Evolutionary conservation across 2,888 invertebrate species (phyloP).

Genomic region (Corythucha ciliata): DNA sequence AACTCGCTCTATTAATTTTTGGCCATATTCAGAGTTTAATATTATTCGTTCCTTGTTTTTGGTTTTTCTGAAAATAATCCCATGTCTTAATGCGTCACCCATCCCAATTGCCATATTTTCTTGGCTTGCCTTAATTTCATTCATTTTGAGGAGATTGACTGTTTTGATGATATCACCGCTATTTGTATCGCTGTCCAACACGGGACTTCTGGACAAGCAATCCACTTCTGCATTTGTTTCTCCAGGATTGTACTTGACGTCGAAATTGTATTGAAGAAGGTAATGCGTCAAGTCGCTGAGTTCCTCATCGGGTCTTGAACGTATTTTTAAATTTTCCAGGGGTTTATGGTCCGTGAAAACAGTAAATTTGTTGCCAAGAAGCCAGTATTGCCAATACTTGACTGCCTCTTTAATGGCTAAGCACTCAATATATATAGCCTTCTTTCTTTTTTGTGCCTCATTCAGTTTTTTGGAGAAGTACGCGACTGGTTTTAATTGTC

Average conservation of each 20-base stretch:
- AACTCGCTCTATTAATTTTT: slow-evolving; percentile 7
- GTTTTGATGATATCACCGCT: slow-evolving; percentile 27
- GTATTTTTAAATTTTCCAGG: slow-evolving; percentile 29
- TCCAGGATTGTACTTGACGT: slow-evolving; percentile 31
- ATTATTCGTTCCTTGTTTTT: slow-evolving; percentile 17
- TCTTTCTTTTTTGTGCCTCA: slow-evolving; percentile 20
- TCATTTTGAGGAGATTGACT: slow-evolving; percentile 28
- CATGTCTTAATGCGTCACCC: too few relatives aligned
- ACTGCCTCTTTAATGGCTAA: slow-evolving; percentile 26
- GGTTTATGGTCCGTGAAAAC: slow-evolving; percentile 28
- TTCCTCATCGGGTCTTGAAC: slow-evolving; percentile 30
- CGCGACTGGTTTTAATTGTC: slow-evolving; percentile 1
- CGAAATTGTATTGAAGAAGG: slow-evolving; percentile 32
- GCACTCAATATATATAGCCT: slow-evolving; percentile 24
- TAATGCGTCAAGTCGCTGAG: slow-evolving; percentile 31
- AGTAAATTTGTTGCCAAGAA: slow-evolving; percentile 17
- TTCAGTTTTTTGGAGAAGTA: slow-evolving; percentile 27
- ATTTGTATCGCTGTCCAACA: slow-evolving; percentile 28
- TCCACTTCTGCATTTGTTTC: slow-evolving; percentile 31
- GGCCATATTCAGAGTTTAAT: slow-evolving; percentile 8
- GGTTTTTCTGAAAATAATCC: slow-evolving; percentile 14
- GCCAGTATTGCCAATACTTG: slow-evolving; percentile 25
- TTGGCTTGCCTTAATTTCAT: slow-evolving; percentile 29
- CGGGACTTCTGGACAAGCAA: slow-evolving; percentile 30
- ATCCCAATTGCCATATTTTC: too few relatives aligned